These are phyloP conservation scores for Molanna angustata DNA, from an alignment of 2,888 invertebrate species.

Conservation along the genomic window DNA sequence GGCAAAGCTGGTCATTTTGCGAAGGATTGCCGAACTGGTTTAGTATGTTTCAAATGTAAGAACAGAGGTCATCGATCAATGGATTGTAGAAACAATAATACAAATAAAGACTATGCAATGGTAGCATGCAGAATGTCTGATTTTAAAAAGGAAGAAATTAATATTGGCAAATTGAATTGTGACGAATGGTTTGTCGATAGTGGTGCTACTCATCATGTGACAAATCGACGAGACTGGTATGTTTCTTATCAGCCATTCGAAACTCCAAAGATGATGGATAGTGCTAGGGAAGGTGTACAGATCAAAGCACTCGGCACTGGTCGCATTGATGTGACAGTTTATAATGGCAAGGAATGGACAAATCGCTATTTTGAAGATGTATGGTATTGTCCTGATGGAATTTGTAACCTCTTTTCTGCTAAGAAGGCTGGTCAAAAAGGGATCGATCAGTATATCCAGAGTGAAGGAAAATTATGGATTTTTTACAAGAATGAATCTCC, in stretches of 20 bases:
- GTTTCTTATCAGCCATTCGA: not conserved
- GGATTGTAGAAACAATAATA: not conserved
- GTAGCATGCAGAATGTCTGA: not conserved
- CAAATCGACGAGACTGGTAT: not conserved
- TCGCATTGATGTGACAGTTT: not conserved
- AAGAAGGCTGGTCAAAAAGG: not conserved
- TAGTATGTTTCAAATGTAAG: not conserved
- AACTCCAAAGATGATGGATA: not conserved
- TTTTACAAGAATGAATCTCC: not conserved
- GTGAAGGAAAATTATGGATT: not conserved
- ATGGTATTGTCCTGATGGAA: not conserved
- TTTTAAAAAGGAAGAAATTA: not conserved
- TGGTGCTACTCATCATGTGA: not conserved
- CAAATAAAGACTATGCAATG: no score
- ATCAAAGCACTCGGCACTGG: not conserved
- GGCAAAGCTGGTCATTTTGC: not conserved
- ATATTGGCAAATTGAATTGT: not conserved
- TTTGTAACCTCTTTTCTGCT: not conserved
- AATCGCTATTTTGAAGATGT: not conserved
- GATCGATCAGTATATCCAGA: not conserved
- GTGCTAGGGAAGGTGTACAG: not conserved
- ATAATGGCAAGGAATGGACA: not conserved
- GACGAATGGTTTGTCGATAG: not conserved
- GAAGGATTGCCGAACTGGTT: not conserved
- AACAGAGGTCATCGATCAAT: not conserved